Evolutionary conservation across 2,113 vertebrate species (phyloP).

Genomic region (Eurystomus gularis): DNA sequence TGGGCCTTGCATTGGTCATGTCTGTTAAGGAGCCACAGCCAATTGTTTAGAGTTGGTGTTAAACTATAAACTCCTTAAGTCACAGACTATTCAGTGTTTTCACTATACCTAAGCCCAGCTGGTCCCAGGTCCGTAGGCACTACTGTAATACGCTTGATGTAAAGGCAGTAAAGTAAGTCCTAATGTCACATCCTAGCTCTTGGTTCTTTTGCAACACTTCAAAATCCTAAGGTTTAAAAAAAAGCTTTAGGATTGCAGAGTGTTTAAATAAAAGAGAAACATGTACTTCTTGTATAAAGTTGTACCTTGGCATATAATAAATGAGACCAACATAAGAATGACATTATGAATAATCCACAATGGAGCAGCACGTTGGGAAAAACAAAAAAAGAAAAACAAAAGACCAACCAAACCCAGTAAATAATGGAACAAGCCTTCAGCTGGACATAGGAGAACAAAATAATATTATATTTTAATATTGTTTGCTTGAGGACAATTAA

Average conservation of each 20-base stretch:
- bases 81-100: background rate
- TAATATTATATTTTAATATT: constrained; percentile 39
- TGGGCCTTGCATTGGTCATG: background rate
- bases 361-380: background rate
- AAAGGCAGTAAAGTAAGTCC: background rate
- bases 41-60: background rate
- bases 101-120: background rate
- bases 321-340: background rate
- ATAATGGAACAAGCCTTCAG: background rate
- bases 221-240: background rate
- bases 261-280: background rate
- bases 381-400: background rate
- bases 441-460: background rate
- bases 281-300: background rate
- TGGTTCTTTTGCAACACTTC: background rate
- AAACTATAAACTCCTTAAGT: background rate
- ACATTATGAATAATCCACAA: background rate
- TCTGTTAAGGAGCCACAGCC: background rate
- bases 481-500: constrained; percentile 42
- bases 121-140: background rate
- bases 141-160: background rate
- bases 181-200: background rate
- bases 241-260: background rate
- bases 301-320: background rate
- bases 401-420: background rate